A percentile compares a stretch with the other conserved stretches of the same genome.
phyloP scores from a whole-genome alignment of 2,113 vertebrate genomes.

The Mola mola region DNA sequence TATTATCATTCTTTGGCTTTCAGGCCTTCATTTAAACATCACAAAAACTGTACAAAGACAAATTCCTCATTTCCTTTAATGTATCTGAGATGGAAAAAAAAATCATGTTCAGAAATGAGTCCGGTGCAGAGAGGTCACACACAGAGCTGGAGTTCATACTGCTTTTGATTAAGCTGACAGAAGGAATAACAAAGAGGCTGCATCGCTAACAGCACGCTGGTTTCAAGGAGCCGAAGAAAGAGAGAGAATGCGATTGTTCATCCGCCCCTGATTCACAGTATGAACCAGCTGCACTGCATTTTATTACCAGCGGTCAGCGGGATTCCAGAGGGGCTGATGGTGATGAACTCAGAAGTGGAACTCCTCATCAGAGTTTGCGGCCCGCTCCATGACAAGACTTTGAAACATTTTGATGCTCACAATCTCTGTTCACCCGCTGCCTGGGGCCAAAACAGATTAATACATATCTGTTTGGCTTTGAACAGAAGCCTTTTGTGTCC shows the following conservation, averaged over 20 bases:
- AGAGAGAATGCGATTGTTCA: slow-evolving; percentile 31
- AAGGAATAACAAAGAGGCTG: slow-evolving; percentile 9
- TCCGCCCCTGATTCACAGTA: slow-evolving; percentile 20
- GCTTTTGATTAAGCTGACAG: slow-evolving; percentile 8
- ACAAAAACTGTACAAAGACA: too few species aligned
- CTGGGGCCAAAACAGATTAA: neutral
- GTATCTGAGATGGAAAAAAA: neutral
- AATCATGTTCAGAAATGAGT: neutral
- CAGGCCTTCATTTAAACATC: neutral
- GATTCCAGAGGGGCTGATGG: slow-evolving; percentile 30
- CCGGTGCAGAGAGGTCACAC: neutral
- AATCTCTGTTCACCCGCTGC: slow-evolving; percentile 15
- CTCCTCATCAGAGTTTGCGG: slow-evolving; percentile 17
- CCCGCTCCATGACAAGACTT: neutral
- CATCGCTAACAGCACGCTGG: neutral
- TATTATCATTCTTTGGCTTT: too few species aligned
- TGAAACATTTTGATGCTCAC: slow-evolving; percentile 4
- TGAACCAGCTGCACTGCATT: slow-evolving; percentile 26
- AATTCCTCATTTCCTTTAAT: too few species aligned
- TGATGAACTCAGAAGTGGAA: slow-evolving; percentile 25
- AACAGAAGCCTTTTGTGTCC: slow-evolving; percentile 3
- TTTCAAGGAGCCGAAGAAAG: slow-evolving; percentile 25
- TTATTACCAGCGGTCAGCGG: slow-evolving; percentile 24
- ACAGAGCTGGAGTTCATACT: slow-evolving; percentile 1
- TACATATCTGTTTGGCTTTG: neutral